Evolutionary conservation across 2,888 invertebrate species (phyloP), one percentile per base, ranked within the genome.

Genomic region (Aromia moschata): DNA sequence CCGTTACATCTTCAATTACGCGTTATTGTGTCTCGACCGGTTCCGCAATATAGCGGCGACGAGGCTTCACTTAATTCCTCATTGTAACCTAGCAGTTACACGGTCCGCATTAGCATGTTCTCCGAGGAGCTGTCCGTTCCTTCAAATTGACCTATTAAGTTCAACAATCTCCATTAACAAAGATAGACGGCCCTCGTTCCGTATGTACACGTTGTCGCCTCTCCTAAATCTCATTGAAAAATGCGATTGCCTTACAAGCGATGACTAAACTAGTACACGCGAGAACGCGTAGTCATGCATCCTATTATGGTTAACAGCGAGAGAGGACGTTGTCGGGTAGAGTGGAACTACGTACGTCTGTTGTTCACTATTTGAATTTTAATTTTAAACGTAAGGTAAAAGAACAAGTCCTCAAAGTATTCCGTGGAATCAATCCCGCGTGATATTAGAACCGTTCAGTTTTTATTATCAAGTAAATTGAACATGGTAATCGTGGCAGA

Each of bases 251-350:
- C 12, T 25, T 7, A 15, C 41, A 47, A 38, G 17, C 46, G 40
- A 47, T 56, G 47, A 56, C 47, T 56, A 3, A 56, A 56, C 56
- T 56, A 37, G 56, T 54, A 25, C 25, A 25, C 25, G 40, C 40
- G 40, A 47, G 15, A n/a, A 10, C 31, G 37, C 30, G 47, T 47
- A 33, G 30, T 33, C 47, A 56, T 56, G 47, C 46, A 47, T 56
- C 47, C 47, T 47, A 40, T 40, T 56, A 56, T 47, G 47, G 56
- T 56, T 56, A 36, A 36, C 18, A n/a, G n/a, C n/a, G n/a, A n/a
- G n/a, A n/a, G n/a, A n/a, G n/a, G n/a, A n/a, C n/a, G n/a, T n/a
- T n/a, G n/a, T n/a, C n/a, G n/a, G n/a, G n/a, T n/a, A n/a, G n/a
- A n/a, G n/a, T n/a, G n/a, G n/a, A n/a, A n/a, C n/a, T n/a, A n/a